Evolutionary conservation across 2,113 vertebrate species (phyloP).

Genomic region (Petrocephalus microphthalmus): DNA sequence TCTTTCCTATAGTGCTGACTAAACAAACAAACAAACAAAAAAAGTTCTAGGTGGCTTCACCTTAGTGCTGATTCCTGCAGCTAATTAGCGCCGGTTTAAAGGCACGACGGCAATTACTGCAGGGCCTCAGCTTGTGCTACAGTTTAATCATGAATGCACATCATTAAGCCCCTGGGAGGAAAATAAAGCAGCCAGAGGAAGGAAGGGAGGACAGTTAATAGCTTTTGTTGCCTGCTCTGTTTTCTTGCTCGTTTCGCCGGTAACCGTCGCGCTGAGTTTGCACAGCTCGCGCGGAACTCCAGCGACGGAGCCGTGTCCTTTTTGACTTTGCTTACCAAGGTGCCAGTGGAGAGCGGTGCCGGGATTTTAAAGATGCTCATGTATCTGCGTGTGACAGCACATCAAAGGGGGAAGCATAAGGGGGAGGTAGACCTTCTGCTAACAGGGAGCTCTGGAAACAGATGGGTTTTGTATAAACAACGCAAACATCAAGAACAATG

Average conservation of each 20-base stretch:
- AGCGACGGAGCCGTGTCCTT: constrained; percentile 16
- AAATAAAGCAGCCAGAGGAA: neutral
- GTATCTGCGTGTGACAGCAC: constrained; percentile 61
- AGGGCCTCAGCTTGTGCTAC: neutral
- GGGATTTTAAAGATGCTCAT: constrained; percentile 57
- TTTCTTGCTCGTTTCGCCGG: neutral
- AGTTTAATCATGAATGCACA: constrained; percentile 7
- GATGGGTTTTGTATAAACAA: constrained; percentile 73
- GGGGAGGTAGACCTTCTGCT: constrained; percentile 68
- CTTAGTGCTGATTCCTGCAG: neutral
- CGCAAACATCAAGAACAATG: constrained; percentile 69
- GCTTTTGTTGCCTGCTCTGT: neutral
- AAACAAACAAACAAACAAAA: constrained; percentile 11
- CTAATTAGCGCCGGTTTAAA: constrained; percentile 16
- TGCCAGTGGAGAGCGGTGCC: constrained; percentile 48
- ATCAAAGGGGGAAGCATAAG: constrained; percentile 69
- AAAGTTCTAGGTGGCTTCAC: neutral
- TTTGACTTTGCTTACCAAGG: constrained; percentile 50
- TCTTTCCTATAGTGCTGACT: neutral
- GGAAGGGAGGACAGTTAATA: neutral
- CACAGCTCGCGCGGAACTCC: neutral
- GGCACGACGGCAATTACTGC: constrained; percentile 17
- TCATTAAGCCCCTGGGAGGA: constrained; percentile 12
- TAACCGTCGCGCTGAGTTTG: neutral
- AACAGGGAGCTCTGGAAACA: constrained; percentile 64